Evolutionary conservation across 2,113 vertebrate genomes (phyloP).

Genomic region (Xyliphius kryptos): DNA sequence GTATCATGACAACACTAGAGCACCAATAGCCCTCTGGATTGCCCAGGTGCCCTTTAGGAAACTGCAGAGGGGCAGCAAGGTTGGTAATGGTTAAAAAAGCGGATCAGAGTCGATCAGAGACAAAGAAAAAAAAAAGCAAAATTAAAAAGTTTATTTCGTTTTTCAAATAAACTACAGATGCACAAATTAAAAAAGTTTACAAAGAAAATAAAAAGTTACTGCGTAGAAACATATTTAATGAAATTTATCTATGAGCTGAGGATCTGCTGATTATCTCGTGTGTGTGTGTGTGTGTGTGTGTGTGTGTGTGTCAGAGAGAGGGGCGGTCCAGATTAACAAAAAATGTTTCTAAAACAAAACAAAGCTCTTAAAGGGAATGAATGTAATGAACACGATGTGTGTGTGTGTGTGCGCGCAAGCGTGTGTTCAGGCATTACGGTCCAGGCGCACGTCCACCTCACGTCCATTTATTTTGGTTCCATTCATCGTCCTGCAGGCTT

Average conservation of each 20-base stretch:
- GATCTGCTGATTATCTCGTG: constrained; percentile 54
- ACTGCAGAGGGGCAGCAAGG: too few relatives aligned
- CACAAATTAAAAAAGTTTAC: constrained; percentile 83
- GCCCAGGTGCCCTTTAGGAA: too few relatives aligned
- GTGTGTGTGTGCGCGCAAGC: constrained; percentile 63
- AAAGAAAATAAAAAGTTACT: constrained; percentile 80
- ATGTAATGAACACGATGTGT: constrained; percentile 31
- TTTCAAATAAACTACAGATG: constrained; percentile 84
- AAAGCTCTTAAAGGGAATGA: constrained; percentile 63
- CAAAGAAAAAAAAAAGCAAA: constrained; percentile 43
- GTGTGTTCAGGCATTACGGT: constrained; percentile 79
- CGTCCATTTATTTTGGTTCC: constrained; percentile 96
- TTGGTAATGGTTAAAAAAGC: too few relatives aligned
- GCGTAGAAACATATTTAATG: constrained; percentile 73
- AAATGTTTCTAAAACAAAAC: constrained; percentile 88
- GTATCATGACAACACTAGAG: too few relatives aligned
- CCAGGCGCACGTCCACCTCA: constrained; percentile 95
- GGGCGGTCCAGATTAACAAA: constrained; percentile 71
- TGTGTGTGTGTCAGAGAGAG: constrained; percentile 43
- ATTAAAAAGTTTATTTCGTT: constrained; percentile 90
- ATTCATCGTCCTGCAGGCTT: constrained; percentile 95
- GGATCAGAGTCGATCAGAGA: too few relatives aligned
- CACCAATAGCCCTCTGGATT: too few relatives aligned
- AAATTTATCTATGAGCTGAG: constrained; percentile 60
- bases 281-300: constrained; percentile 52